Conservation (phyloP, 2,797 vertebrate species). For the Loriculus beryllinus region DNA sequence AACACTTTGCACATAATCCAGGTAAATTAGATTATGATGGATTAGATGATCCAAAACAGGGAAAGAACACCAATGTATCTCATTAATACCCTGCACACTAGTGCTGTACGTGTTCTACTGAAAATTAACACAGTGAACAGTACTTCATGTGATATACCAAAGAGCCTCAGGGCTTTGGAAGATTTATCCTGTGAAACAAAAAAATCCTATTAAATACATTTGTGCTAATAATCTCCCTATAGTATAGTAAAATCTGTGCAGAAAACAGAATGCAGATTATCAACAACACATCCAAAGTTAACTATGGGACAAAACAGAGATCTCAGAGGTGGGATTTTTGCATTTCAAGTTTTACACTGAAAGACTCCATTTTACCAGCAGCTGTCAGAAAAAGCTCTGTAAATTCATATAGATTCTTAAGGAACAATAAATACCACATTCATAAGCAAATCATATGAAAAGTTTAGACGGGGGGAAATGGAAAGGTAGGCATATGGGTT, state of each 20-base stretch:
- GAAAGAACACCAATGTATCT: neutral
- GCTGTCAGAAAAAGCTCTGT: neutral
- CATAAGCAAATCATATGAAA: neutral
- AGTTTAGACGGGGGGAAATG: neutral
- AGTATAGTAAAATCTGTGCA: neutral
- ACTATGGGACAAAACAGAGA: neutral
- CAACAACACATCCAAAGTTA: neutral
- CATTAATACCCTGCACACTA: neutral
- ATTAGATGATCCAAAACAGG: neutral
- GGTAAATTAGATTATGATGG: neutral
- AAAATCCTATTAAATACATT: neutral
- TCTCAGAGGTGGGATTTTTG: neutral
- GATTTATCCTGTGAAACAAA: neutral
- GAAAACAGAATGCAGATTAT: neutral
- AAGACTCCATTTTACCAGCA: neutral
- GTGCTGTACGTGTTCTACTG: neutral
- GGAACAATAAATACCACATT: neutral
- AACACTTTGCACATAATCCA: neutral
- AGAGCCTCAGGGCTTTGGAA: neutral
- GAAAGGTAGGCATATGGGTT: neutral
- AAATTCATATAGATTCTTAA: neutral
- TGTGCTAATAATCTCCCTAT: neutral
- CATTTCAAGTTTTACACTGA: neutral
- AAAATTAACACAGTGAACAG: neutral
- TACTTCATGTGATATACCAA: neutral